phyloP scores from a whole-genome alignment of 1,140 invertebrate genomes.

The Drosophila cardini region DNA sequence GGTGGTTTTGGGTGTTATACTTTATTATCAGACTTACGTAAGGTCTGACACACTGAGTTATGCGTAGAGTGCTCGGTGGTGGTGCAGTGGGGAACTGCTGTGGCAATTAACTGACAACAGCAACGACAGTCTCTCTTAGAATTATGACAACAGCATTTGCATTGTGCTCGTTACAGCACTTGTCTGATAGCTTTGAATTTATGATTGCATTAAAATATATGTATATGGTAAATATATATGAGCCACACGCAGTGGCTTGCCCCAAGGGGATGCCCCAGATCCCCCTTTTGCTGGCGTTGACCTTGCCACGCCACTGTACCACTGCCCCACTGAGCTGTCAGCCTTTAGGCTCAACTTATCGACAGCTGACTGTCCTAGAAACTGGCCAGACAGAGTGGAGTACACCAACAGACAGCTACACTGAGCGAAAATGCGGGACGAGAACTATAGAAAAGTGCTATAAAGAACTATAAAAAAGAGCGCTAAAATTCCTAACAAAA shows the following conservation, averaged over 20 bases:
- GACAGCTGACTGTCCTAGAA: constrained; percentile 48
- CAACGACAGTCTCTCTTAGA: constrained; percentile 24
- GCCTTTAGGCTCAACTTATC: constrained; percentile 29
- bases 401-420: constrained; percentile 13
- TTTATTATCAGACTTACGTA: constrained; percentile 43
- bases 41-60: constrained; percentile 35
- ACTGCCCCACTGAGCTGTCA: constrained; percentile 5
- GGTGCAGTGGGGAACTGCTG: neutral
- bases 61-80: constrained; percentile 25
- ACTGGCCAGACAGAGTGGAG: constrained; percentile 1
- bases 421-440: neutral
- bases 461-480: neutral
- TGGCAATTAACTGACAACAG: constrained; percentile 46
- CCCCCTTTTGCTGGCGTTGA: constrained; percentile 5
- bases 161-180: constrained; percentile 32
- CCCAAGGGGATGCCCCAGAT: neutral
- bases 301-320: constrained; percentile 46
- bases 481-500: too few species aligned
- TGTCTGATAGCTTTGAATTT: constrained; percentile 51
- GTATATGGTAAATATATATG: neutral
- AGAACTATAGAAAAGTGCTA: neutral
- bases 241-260: constrained; percentile 22
- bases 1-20: constrained; percentile 28
- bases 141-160: constrained; percentile 46
- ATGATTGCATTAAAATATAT: constrained; percentile 41